Conservation (phyloP, 2,113 vertebrate species). For the Oncorhynchus gorbuscha region DNA sequence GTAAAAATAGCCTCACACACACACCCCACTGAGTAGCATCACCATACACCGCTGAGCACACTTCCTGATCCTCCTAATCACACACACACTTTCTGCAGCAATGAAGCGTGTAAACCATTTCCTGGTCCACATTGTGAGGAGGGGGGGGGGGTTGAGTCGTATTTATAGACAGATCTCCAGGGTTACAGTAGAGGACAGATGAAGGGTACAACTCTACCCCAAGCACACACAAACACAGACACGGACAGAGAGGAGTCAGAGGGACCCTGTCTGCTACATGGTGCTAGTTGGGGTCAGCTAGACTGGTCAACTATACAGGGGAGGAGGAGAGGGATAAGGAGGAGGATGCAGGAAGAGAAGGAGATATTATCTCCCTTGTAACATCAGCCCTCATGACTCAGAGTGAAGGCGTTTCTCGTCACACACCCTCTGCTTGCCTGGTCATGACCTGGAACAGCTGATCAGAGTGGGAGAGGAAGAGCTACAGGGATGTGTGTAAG, state of each 20-base stretch:
- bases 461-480: not conserved
- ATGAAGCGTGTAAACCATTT: not conserved
- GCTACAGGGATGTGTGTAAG: no score
- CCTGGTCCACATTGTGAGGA: not conserved
- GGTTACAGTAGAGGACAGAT: slow-evolving; percentile 41
- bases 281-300: not conserved
- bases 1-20: slow-evolving; percentile 62
- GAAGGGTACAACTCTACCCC: slow-evolving; percentile 28
- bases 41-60: slow-evolving; percentile 35
- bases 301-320: not conserved
- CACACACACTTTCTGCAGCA: slow-evolving; percentile 1
- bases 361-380: not conserved
- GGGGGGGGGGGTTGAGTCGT: slow-evolving; percentile 14
- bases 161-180: slow-evolving; percentile 46
- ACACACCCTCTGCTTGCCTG: not conserved
- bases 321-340: not conserved
- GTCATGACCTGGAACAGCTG: not conserved
- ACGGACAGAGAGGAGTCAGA: not conserved
- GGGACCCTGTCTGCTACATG: slow-evolving; percentile 6
- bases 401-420: not conserved
- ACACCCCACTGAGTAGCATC: slow-evolving; percentile 57
- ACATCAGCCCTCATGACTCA: not conserved
- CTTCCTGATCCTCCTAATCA: slow-evolving; percentile 37
- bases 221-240: slow-evolving; percentile 19
- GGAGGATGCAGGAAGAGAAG: not conserved